A percentile compares a stretch with the other conserved stretches of the same genome.
Evolutionary conservation across 2,113 vertebrate species (phyloP).

Genomic region (Gallinago paraguaiae): DNA sequence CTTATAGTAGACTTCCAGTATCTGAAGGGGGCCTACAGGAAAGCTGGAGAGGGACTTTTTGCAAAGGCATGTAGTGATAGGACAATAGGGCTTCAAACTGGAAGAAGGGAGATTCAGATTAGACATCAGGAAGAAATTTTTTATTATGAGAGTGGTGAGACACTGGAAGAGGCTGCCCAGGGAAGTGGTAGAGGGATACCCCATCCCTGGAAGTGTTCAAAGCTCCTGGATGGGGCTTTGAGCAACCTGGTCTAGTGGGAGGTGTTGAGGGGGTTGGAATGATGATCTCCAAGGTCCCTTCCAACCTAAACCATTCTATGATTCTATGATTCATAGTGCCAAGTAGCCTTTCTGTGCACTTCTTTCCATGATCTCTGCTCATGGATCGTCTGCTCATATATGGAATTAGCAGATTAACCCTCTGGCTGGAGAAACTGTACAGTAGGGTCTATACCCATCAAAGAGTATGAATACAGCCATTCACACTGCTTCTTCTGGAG

Average conservation of each 20-base stretch:
- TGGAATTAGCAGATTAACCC: neutral
- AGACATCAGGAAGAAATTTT: neutral
- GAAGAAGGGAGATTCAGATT: neutral
- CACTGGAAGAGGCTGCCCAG: neutral
- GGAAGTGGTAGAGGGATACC: neutral
- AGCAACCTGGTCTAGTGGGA: neutral
- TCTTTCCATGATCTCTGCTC: neutral
- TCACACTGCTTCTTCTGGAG: neutral
- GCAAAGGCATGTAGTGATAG: neutral
- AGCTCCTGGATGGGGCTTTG: neutral
- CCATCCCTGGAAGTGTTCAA: neutral
- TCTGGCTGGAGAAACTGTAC: neutral
- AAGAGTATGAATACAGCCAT: neutral
- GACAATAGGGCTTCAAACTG: neutral
- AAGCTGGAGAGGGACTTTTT: neutral
- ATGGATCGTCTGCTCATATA: neutral
- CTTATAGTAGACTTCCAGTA: neutral
- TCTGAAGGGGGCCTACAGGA: neutral
- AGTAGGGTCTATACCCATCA: neutral
- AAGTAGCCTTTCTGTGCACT: neutral
- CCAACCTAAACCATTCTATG: neutral
- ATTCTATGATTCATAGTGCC: neutral
- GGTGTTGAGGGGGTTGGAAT: neutral
- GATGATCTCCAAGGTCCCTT: neutral
- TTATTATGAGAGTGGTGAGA: neutral